Evolutionary conservation across 2,888 invertebrate species (phyloP), one percentile per base, ranked within the genome.

Genomic region (Chrysotoxum bicinctum): DNA sequence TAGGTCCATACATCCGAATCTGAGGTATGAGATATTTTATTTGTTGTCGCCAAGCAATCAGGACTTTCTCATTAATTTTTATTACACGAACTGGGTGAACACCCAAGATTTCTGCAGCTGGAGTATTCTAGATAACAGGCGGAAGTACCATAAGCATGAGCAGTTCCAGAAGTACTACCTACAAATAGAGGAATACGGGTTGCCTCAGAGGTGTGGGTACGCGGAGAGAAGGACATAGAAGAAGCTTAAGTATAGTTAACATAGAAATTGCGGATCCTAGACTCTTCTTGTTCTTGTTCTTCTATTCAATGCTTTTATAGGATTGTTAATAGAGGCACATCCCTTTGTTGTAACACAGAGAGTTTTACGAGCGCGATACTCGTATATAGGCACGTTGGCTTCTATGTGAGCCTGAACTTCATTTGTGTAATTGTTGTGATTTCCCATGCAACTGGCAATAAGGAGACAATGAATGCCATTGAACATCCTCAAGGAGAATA

Each of bases 21-120:
- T 5, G 16, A 16, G 43, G 43, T 64, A 54, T 26, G 64, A 35
- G 48, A 19, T 21, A 9, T 16, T 50, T 37, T 40, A 54, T 62
- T 40, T 62, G 45, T 62, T 37, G 66, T 69, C 68, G 37, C 68
- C 50, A 68, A 69, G 68, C 74, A 74, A 80, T 62, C 68, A 35
- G 60, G 45, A 69, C 80, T 80, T 69, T 74, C 80, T 80, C 80
- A 80, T 80, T 80, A 80, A 80, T 80, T 80, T 80, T 74, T 80
- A 80, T 80, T 80, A 74, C 69, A 75, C 62, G 48, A 69, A 54
- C 60, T 56, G 60, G 69, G 74, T 69, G 74, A 69, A 74, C 68
- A 69, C 40, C 79, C 43, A 69, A 80, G 74, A 69, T 54, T 69
- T 62, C 69, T 62, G 60, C 80, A 74, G 62, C 80, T 74, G 74